Evolutionary conservation across 2,888 invertebrate species (phyloP).

Genomic region (Ypsolopha scabrella): DNA sequence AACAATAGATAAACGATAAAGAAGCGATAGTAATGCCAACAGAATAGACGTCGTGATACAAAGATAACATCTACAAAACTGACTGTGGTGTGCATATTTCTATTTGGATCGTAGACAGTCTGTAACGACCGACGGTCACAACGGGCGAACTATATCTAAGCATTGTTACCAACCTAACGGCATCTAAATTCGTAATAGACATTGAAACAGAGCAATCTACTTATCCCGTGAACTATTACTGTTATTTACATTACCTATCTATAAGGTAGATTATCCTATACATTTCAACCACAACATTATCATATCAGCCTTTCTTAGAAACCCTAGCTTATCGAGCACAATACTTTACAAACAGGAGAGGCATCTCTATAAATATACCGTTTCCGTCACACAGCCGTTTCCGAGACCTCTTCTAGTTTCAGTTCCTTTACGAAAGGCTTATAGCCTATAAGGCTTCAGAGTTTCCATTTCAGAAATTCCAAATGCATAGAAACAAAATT

Average conservation of each 20-base stretch:
- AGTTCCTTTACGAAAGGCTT: too few species aligned
- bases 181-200: conserved; percentile 24
- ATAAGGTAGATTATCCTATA: conserved; percentile 25
- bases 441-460: too few species aligned
- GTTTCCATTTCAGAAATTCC: too few species aligned
- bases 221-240: conserved; percentile 23
- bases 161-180: conserved; percentile 19
- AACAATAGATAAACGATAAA: not conserved
- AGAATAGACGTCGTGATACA: not conserved
- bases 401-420: not conserved
- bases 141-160: not conserved
- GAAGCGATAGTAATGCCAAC: not conserved
- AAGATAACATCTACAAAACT: not conserved
- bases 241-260: conserved; percentile 39
- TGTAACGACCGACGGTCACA: not conserved
- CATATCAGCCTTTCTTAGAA: conserved; percentile 38
- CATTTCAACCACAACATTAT: conserved; percentile 15
- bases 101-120: not conserved
- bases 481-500: too few species aligned
- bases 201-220: conserved; percentile 32
- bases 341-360: not conserved
- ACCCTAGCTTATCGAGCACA: conserved; percentile 10
- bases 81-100: not conserved
- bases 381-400: not conserved
- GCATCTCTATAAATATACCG: not conserved